Evolutionary conservation across 2,888 invertebrate species (phyloP).

Genomic region (Leptinotarsa rubiginosa): DNA sequence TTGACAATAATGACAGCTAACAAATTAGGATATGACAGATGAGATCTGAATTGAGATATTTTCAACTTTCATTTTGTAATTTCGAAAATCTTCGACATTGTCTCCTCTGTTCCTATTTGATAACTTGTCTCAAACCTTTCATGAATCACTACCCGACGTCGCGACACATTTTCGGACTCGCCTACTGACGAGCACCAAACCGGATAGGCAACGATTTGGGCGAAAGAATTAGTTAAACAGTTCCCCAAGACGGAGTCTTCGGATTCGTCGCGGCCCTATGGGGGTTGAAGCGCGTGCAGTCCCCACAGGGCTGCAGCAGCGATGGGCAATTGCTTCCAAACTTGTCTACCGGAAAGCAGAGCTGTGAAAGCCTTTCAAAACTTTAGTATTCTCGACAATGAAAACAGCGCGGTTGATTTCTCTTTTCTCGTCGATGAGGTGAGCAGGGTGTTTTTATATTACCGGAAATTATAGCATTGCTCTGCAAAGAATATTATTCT

Average conservation of each 20-base stretch:
- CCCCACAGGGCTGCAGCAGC: constrained; percentile 61
- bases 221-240: background rate
- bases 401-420: constrained; percentile 53
- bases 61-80: too few relatives aligned
- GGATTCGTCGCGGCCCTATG: constrained; percentile 56
- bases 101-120: too few relatives aligned
- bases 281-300: constrained; percentile 61
- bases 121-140: too few relatives aligned
- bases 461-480: too few relatives aligned
- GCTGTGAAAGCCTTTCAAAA: constrained; percentile 51
- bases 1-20: background rate
- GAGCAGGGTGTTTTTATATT: constrained; percentile 34
- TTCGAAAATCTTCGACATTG: too few relatives aligned
- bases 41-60: too few relatives aligned
- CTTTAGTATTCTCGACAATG: constrained; percentile 53
- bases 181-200: background rate
- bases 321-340: constrained; percentile 69
- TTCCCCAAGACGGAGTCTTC: constrained; percentile 48
- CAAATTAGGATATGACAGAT: background rate
- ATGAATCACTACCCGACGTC: too few relatives aligned
- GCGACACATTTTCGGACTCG: background rate
- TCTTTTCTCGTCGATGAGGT: constrained; percentile 58
- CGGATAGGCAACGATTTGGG: background rate
- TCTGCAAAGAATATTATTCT: too few relatives aligned
- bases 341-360: constrained; percentile 64